Percentiles rank a stretch among this genome's conserved stretches.
Conservation (phyloP, 1,140 invertebrate genomes). For the Drosophila carrolli region DNA sequence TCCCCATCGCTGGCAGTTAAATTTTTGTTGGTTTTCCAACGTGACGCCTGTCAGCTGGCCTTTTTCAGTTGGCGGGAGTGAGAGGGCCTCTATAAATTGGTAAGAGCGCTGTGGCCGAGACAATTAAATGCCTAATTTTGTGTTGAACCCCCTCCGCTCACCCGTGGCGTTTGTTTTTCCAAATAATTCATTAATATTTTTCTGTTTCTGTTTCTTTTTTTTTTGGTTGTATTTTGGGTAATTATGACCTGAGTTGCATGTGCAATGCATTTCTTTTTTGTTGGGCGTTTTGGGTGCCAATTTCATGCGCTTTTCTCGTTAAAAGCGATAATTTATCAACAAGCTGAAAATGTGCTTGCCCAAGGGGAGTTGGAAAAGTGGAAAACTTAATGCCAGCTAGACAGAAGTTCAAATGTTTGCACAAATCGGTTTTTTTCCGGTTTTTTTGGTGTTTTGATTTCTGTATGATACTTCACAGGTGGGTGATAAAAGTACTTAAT, state of each 20-base stretch:
- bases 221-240: slow-evolving; percentile 37
- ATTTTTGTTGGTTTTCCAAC: slow-evolving; percentile 79
- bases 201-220: slow-evolving; percentile 41
- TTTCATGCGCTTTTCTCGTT: slow-evolving; percentile 59
- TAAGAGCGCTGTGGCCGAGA: slow-evolving; percentile 53
- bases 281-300: slow-evolving; percentile 36
- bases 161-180: slow-evolving; percentile 78
- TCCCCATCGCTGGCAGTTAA: slow-evolving; percentile 62
- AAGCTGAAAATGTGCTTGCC: background rate
- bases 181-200: slow-evolving; percentile 85
- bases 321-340: slow-evolving; percentile 57
- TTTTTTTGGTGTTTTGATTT: slow-evolving; percentile 1
- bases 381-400: slow-evolving; percentile 2
- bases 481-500: too few species aligned
- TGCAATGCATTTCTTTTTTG: slow-evolving; percentile 54
- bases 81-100: slow-evolving; percentile 16
- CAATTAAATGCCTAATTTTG: slow-evolving; percentile 82
- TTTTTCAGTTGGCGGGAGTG: slow-evolving; percentile 20
- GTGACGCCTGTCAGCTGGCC: slow-evolving; percentile 79
- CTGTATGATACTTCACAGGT: too few species aligned
- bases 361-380: background rate
- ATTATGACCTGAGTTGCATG: slow-evolving; percentile 78
- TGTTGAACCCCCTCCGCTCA: slow-evolving; percentile 30
- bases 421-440: background rate
- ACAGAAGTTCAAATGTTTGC: slow-evolving; percentile 8